Evolutionary conservation across 2,797 vertebrate genomes (phyloP), one percentile per base, ranked within the genome.

Genomic region (Paedocypris micromegethes): DNA sequence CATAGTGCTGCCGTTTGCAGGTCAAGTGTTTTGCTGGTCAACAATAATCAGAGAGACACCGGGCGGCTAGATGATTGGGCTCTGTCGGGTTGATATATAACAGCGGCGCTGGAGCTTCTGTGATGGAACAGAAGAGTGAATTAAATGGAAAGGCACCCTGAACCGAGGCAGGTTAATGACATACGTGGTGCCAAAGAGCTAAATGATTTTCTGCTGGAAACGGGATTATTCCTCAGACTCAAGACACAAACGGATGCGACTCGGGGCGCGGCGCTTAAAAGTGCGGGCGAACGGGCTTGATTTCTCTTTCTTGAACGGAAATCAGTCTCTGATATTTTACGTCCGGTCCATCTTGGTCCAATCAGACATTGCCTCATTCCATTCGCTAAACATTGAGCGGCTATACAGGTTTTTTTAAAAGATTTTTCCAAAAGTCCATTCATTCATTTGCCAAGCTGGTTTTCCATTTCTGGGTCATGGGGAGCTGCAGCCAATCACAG

Each of bases 1-100:
- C 74, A 77, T 81, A 80, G 78, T 79, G 81, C 86, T 75, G 85
- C 83, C 79, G 80, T 85, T 78, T 79, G 79, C 81, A 78, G 80
- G 82, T 81, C 80, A 83, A 81, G 79, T 74, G 74, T 80, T 83
- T 77, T 75, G 76, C 76, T 82, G 78, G 80, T 80, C 80, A 83
- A 80, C 80, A 81, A 80, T 79, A 83, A 81, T 81, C 80, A 81
- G 75, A 81, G 75, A 75, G 78, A 79, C 79, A 72, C 72, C 66
- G 63, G 70, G 72, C 68, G 62, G 76, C 70, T 66, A 67, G 70
- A 80, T 80, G 78, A 81, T 79, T 73, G 66, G 77, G 72, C 77
- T 70, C 62, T 48, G 72, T 75, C 77, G 68, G 73, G 67, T 77
- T 81, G 75, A 81, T 77, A 75, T 78, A 79, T 78, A 72, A 64